Base-by-base conservation (phyloP, 2,797 vertebrate genomes). In the Glossophaga mutica region DNA sequence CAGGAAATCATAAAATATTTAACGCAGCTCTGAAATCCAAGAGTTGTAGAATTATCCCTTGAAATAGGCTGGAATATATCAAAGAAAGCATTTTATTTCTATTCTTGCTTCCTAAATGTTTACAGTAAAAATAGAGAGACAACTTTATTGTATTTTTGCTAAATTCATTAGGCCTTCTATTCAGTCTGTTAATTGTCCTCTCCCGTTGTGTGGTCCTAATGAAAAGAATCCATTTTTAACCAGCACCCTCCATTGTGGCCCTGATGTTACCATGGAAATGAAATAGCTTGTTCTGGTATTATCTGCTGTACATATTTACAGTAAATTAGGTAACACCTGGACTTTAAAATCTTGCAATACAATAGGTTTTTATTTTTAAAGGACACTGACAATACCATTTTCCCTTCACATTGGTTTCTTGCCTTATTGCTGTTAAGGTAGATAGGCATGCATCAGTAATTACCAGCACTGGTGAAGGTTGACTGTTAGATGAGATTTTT, bases 151-250 rank as follows among this genome's bases (percentile, higher is more conserved):
- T 71, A 26, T 14, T 98, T 97, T 96, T 92, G 16, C 18, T 91
- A 73, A 92, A 73, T 94, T 97, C 68, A 94, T 94, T 96, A 96
- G 76, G 42, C 74, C 0, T 29, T 50, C 4, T 68, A 50, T 73
- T 97, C 9, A 81, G 67, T 44, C 48, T 52, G 50, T 73, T 96
- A 93, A 96, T 96, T 90, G 95, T 97, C 71, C 70, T 22, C 77
- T 96, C 77, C 94, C 77, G 12, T 97, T 95, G 37, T 94, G 96
- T 97, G 71, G 18, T 81, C 62, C n/a, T 96, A 96, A 96, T 97
- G 92, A 94, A 97, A 97, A 95, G 55, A 97, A 94, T 91, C 79
- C 92, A 87, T 97, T 97, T 95, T 95, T 87, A 89, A 79, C 52
- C 7, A 96, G 46, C 12, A 74, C 76, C 19, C 19, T 92, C n/a